Percentiles rank a stretch among this genome's conserved stretches.
phyloP scores from a whole-genome alignment of 2,797 vertebrate species.

The Xiphorhynchus erythropygius region DNA sequence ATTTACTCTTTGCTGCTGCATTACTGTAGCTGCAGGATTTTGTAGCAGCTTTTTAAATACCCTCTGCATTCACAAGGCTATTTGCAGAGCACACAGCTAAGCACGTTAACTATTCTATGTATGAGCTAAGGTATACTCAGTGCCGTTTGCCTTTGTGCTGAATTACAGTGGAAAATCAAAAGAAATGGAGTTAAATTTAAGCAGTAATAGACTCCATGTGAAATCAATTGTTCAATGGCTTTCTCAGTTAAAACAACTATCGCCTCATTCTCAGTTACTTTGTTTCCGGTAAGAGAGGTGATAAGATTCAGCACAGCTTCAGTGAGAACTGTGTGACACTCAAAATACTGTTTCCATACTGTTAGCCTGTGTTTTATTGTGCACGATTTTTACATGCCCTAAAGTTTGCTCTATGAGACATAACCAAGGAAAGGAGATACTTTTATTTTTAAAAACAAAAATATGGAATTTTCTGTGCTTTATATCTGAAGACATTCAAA shows the following conservation, averaged over 20 bases:
- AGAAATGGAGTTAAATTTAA: neutral
- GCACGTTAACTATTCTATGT: neutral
- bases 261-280: neutral
- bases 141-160: neutral
- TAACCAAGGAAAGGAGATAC: neutral
- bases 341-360: neutral
- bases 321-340: neutral
- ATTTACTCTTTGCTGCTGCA: neutral
- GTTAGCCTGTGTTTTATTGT: neutral
- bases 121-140: neutral
- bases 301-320: neutral
- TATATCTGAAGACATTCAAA: neutral
- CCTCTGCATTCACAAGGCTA: neutral
- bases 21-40: neutral
- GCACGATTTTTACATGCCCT: neutral
- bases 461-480: neutral
- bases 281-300: neutral
- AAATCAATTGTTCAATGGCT: neutral
- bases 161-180: neutral
- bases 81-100: neutral
- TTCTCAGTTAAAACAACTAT: neutral
- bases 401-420: neutral
- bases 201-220: neutral
- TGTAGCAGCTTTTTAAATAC: neutral
- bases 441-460: neutral